Conservation (phyloP, 2,113 vertebrate genomes). For the Pituophis catenifer region DNA sequence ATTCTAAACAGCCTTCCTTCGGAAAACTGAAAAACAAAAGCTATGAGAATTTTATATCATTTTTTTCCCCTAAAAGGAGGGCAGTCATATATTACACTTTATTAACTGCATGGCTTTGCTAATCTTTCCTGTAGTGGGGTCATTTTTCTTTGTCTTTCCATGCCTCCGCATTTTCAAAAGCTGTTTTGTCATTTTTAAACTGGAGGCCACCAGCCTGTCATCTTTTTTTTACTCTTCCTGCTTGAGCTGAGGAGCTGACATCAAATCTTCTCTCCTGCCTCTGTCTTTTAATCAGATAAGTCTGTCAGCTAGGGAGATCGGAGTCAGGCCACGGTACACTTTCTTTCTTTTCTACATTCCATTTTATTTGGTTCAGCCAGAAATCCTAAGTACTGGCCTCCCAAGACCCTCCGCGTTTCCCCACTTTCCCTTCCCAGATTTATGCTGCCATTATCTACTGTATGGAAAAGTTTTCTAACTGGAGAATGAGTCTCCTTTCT, state of each 20-base stretch:
- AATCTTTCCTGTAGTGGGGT: conserved; percentile 52
- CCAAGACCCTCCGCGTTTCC: conserved; percentile 60
- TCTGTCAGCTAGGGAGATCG: conserved; percentile 54
- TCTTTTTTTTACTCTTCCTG: conserved; percentile 56
- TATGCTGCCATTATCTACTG: conserved; percentile 64
- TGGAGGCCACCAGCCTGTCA: conserved; percentile 35
- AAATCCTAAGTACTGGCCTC: conserved; percentile 62
- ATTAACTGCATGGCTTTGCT: conserved; percentile 53
- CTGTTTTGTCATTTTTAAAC: conserved; percentile 52
- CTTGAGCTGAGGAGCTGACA: conserved; percentile 59
- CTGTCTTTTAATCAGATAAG: conserved; percentile 50
- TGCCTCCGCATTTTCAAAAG: conserved; percentile 48
- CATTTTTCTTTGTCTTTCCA: conserved; percentile 58
- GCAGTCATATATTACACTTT: conserved; percentile 52
- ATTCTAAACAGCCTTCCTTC: conserved; percentile 60
- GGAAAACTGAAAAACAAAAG: conserved; percentile 60
- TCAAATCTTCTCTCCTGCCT: conserved; percentile 44
- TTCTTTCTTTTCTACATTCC: conserved; percentile 45
- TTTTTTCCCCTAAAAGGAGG: not conserved
- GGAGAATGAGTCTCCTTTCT: conserved; percentile 81
- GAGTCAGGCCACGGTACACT: conserved; percentile 53
- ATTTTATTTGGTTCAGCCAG: conserved; percentile 53
- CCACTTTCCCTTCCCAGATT: conserved; percentile 54
- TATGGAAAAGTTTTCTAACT: conserved; percentile 81
- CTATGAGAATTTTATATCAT: conserved; percentile 60